These are phyloP conservation scores for Apis florea DNA, from an alignment of 1,140 invertebrate species.

Conservation along the genomic window DNA sequence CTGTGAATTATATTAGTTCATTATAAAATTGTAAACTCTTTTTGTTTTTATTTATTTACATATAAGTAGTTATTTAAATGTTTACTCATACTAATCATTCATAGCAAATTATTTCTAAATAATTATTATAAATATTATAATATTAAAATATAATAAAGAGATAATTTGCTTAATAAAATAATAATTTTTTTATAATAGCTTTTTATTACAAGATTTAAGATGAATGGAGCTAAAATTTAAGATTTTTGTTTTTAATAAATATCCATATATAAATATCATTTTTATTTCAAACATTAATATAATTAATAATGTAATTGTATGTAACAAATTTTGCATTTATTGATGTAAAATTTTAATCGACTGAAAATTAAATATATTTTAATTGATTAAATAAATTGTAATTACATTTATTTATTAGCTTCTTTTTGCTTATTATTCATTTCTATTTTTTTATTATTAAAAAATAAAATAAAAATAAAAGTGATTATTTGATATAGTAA, in stretches of 20 bases:
- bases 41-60: slow-evolving; percentile 18
- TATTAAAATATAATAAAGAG: background rate
- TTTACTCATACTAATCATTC: background rate
- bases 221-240: slow-evolving; percentile 4
- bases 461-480: background rate
- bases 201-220: background rate
- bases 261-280: background rate
- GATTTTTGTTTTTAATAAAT: slow-evolving; percentile 1
- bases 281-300: slow-evolving; percentile 6
- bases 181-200: slow-evolving; percentile 1
- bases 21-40: background rate
- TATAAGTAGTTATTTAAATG: background rate
- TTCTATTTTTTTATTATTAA: background rate
- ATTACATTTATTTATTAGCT: background rate
- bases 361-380: background rate
- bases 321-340: slow-evolving; percentile 22
- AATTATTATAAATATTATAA: background rate
- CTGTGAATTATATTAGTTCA: slow-evolving; percentile 15
- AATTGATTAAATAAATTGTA: slow-evolving; percentile 13
- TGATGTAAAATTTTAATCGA: background rate
- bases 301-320: background rate
- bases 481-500: background rate
- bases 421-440: background rate
- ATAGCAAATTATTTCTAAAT: background rate
- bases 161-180: background rate